Evolutionary conservation across 2,113 vertebrate genomes (phyloP).

Genomic region (Tichodroma muraria): DNA sequence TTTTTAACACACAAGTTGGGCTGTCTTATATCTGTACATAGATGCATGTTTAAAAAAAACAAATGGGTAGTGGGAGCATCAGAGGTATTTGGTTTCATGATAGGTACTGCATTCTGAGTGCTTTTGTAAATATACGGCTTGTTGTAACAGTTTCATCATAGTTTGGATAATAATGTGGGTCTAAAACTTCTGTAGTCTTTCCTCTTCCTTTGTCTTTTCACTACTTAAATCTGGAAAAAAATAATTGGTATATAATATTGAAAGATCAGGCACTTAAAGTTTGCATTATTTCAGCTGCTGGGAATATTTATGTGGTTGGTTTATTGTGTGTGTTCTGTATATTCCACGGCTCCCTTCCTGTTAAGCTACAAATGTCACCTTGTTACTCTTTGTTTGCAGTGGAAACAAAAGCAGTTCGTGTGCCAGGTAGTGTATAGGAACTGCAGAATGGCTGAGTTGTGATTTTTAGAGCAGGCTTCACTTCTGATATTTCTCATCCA

Average conservation of each 20-base stretch:
- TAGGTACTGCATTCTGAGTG: background rate
- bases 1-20: background rate
- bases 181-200: background rate
- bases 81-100: background rate
- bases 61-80: accelerated
- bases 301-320: background rate
- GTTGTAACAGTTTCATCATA: background rate
- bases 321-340: background rate
- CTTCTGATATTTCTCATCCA: background rate
- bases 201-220: background rate
- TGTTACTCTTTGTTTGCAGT: background rate
- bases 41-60: background rate
- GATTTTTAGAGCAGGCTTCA: background rate
- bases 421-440: background rate
- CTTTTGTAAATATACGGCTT: background rate
- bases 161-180: accelerated
- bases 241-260: background rate
- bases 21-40: background rate
- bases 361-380: background rate
- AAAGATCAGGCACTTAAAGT: background rate
- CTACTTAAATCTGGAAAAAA: background rate
- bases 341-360: background rate
- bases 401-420: background rate
- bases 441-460: background rate
- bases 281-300: background rate